A percentile compares a stretch with the other conserved stretches of the same genome.
phyloP scores from a whole-genome alignment of 2,113 vertebrate genomes.

The Dermatemys mawii region DNA sequence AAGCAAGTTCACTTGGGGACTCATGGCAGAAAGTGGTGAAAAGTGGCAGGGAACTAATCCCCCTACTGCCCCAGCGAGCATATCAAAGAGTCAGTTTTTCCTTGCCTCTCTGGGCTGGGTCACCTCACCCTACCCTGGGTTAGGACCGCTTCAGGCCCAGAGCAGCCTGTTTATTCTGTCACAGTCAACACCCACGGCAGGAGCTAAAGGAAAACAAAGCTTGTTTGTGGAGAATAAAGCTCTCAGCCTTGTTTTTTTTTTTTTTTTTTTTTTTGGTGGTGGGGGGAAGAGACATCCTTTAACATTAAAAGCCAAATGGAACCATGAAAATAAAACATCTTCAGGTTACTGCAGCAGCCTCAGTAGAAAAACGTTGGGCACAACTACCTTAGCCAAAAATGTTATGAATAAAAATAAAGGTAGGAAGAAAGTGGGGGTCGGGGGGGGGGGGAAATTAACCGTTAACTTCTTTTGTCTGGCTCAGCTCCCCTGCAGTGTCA shows the following conservation, averaged over 20 bases:
- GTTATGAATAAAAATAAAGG: slow-evolving; percentile 6
- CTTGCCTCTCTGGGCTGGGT: not conserved
- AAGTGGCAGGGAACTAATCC: not conserved
- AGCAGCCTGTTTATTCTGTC: not conserved
- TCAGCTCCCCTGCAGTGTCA: slow-evolving; percentile 21
- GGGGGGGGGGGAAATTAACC: not conserved
- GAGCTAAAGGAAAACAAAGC: slow-evolving; percentile 12
- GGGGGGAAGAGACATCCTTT: not conserved
- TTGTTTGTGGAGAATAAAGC: not conserved
- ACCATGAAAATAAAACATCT: not conserved
- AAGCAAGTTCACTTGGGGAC: not conserved
- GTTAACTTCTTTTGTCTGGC: slow-evolving; percentile 46
- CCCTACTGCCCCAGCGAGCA: not conserved
- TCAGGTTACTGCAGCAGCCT: not conserved
- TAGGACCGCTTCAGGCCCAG: not conserved
- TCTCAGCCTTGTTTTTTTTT: not conserved
- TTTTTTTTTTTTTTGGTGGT: no score
- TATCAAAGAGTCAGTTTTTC: not conserved
- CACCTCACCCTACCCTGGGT: not conserved
- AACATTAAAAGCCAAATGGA: slow-evolving; percentile 13
- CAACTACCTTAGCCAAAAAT: not conserved
- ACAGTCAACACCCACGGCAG: not conserved
- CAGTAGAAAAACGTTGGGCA: not conserved
- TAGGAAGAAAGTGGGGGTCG: not conserved
- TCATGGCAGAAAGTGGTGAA: not conserved